These are phyloP conservation scores for Mus caroli DNA, from an alignment of 2,797 vertebrate genomes.

Conservation along the genomic window DNA sequence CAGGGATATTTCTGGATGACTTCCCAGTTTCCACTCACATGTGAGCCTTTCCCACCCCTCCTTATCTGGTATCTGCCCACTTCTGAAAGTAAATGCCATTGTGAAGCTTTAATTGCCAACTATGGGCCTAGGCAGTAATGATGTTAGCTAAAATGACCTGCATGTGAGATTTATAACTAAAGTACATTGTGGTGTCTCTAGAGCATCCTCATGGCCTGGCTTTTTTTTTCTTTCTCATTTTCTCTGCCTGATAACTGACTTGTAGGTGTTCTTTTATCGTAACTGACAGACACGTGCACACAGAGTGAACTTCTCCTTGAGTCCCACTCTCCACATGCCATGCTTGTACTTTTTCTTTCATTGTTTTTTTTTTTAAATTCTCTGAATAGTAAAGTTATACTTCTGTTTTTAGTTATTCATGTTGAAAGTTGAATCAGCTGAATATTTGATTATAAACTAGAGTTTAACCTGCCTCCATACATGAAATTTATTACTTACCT, in stretches of 20 bases:
- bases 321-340: neutral
- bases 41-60: neutral
- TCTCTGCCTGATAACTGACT: neutral
- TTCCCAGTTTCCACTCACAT: neutral
- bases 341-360: neutral
- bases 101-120: neutral
- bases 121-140: too few relatives aligned
- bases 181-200: neutral
- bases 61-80: neutral
- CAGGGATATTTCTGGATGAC: neutral
- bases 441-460: too few relatives aligned
- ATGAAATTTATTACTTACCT: too few relatives aligned
- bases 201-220: neutral
- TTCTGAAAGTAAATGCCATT: neutral
- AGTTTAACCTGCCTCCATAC: too few relatives aligned
- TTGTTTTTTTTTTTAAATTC: neutral
- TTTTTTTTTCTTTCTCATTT: neutral
- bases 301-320: neutral
- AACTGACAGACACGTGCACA: neutral
- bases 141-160: too few relatives aligned
- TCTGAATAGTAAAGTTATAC: too few relatives aligned
- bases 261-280: neutral
- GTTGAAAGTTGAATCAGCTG: too few relatives aligned
- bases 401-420: too few relatives aligned
- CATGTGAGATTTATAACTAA: too few relatives aligned